These are phyloP conservation scores for Ciconia boyciana DNA, from an alignment of 2,113 vertebrate genomes.

Conservation along the genomic window DNA sequence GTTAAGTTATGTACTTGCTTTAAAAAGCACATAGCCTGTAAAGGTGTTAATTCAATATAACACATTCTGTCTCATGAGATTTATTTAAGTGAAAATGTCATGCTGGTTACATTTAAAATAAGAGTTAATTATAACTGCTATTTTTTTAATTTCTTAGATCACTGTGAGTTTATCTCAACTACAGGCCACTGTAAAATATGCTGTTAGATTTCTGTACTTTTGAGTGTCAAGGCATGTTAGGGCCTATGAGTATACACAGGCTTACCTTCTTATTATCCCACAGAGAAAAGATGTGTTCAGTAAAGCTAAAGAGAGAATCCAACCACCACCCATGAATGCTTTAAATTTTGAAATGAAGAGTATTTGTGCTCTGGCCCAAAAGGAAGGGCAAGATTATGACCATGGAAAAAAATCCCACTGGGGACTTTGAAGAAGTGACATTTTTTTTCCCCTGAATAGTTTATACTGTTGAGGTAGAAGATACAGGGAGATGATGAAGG, in stretches of 20 bases:
- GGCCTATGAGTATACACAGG: neutral
- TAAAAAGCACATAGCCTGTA: slow-evolving; percentile 49
- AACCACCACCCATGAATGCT: neutral
- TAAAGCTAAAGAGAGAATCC: neutral
- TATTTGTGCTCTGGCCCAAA: neutral
- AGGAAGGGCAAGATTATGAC: neutral
- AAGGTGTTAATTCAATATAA: slow-evolving; percentile 57
- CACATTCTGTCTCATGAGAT: slow-evolving; percentile 46
- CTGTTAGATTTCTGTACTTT: neutral
- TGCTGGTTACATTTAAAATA: slow-evolving; percentile 29
- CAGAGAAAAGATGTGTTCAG: neutral
- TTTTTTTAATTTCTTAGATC: neutral
- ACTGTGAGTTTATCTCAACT: neutral
- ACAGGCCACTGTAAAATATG: neutral
- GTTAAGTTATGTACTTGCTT: slow-evolving; percentile 28
- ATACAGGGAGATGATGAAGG: neutral
- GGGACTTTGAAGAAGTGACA: neutral
- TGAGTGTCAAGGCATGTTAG: neutral
- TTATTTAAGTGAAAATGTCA: slow-evolving; percentile 55
- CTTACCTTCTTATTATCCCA: neutral
- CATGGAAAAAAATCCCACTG: neutral
- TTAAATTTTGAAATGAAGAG: neutral
- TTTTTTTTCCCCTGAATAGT: neutral
- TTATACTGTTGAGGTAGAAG: neutral
- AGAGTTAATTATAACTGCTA: slow-evolving; percentile 16